These are phyloP conservation scores for Centropus unirufus DNA, from an alignment of 2,113 vertebrate genomes.

Conservation along the genomic window DNA sequence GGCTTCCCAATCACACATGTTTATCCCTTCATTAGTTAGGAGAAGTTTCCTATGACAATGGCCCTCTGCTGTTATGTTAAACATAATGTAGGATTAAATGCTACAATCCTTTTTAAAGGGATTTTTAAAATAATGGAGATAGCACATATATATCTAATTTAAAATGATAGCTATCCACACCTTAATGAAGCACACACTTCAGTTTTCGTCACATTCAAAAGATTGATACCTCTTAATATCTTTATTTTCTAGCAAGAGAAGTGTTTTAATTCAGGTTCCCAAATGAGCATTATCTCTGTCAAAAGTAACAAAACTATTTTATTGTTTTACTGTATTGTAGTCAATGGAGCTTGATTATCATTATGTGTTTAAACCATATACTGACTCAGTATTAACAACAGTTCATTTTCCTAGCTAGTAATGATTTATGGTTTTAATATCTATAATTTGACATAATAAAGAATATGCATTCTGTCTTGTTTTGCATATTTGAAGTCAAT, in stretches of 20 bases:
- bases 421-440: background rate
- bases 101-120: background rate
- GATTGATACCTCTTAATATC: background rate
- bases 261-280: background rate
- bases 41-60: background rate
- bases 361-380: background rate
- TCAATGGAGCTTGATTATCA: background rate
- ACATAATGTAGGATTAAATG: background rate
- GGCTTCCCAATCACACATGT: conserved; percentile 20
- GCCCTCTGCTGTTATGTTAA: background rate
- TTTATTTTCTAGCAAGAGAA: background rate
- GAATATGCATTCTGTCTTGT: background rate
- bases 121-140: background rate
- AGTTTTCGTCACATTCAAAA: background rate
- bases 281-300: background rate
- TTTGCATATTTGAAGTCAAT: background rate
- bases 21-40: conserved; percentile 7
- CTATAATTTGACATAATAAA: background rate
- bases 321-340: background rate
- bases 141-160: background rate
- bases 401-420: background rate
- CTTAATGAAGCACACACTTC: background rate
- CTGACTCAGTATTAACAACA: background rate
- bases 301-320: background rate
- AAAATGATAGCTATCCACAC: background rate